phyloP scores from a whole-genome alignment of 2,797 vertebrate genomes.

The Spheniscus humboldti region DNA sequence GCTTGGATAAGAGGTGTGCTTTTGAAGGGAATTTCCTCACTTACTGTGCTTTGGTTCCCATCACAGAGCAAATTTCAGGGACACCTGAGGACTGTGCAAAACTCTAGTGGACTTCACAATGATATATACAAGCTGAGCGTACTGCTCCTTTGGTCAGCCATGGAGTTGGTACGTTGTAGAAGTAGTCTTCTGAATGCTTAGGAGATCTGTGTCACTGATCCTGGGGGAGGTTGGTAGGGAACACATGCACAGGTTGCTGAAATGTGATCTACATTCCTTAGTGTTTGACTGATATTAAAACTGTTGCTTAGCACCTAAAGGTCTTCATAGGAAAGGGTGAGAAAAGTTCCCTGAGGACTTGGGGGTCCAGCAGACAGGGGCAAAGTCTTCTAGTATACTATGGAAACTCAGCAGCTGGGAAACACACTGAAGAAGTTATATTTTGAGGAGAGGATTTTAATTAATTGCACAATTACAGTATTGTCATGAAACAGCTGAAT shows the following conservation, averaged over 20 bases:
- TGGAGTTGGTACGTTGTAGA: neutral
- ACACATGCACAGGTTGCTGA: neutral
- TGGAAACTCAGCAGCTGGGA: neutral
- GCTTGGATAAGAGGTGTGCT: neutral
- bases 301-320: neutral
- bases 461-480: slow-evolving; percentile 48
- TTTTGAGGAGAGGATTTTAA: slow-evolving; percentile 46
- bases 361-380: neutral
- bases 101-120: neutral
- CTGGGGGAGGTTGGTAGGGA: neutral
- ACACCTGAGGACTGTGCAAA: neutral
- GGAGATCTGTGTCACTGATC: neutral
- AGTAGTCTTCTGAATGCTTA: neutral
- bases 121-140: neutral
- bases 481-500: slow-evolving; percentile 43
- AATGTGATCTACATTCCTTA: neutral
- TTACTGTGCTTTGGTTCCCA: neutral
- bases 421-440: slow-evolving; percentile 12
- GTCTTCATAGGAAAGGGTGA: neutral
- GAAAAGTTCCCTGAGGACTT: neutral
- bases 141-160: neutral
- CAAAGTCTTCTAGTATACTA: neutral
- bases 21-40: neutral
- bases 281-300: neutral
- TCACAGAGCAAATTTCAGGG: neutral